Base-by-base conservation (phyloP, 2,113 vertebrate genomes). In the Pangasianodon gigas region DNA sequence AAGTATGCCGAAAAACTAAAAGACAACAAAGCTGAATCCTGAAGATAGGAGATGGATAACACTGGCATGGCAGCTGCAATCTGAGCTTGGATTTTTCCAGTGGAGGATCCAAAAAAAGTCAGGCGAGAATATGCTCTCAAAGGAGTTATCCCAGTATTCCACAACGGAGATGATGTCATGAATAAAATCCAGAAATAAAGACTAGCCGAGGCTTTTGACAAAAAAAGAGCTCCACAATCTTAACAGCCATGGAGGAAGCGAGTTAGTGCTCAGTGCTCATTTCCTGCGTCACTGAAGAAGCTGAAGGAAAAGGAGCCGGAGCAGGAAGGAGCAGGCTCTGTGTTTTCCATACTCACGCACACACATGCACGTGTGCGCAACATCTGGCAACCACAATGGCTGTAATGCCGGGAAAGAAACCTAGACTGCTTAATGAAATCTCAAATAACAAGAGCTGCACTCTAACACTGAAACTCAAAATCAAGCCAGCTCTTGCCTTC, bases 351-450 rank as follows among this genome's bases (percentile, higher is more conserved):
- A 56, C 86, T 26, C 75, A 48, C 62, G 16, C 80, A 32, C 86
- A 86, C 90, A 69, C 89, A 90, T 88, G 11, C 87, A 69, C 92
- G 93, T 94, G 86, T 60, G 67, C 19, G 24, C 74, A 67, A 86
- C 84, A 86, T 86, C 84, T 86, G 84, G 84, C 79, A 88, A 82
- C 87, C 80, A 83, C 56, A 88, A 80, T 67, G 62, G 84, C 84
- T 86, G 62, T n/a, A 86, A 86, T 86, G n/a, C 84, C 46, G 60
- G 87, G 79, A 88, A 88, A 90, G 75, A 52, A 69, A 77, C 48
- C 52, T 19, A n/a, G 79, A 74, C 84, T 77, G 67, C 56, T 87
- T 88, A 62, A 90, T 90, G 48, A 88, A 88, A 69, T 90, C 88
- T 89, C 84, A 56, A 24, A 65, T 51, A 56, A 91, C 84, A 65